Base-by-base conservation (phyloP, 2,888 invertebrate species). In the Trichacis sp. region DNA sequence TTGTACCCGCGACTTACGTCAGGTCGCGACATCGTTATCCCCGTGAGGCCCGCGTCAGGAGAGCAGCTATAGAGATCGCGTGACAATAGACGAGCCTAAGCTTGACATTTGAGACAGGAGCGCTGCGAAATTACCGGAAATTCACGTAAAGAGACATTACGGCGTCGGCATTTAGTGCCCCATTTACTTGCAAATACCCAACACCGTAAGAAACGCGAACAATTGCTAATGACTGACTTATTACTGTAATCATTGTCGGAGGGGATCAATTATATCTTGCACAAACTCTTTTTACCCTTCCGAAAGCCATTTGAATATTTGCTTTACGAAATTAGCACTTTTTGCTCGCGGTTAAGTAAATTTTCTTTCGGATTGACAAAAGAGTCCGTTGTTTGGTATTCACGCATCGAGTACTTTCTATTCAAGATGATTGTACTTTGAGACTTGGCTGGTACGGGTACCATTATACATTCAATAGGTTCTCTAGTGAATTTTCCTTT, bases 61-160 rank as follows among this genome's bases (percentile, higher is more conserved):
- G 51, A 58, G 42, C 43, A 58, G 53, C 55, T 56, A 56, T 55
- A 58, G 65, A 66, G 61, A 66, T 66, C 58, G 65, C 65, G 65
- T 66, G 65, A 61, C 65, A 66, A 66, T 66, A 61, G 65, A 66
- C 51, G 45, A 54, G 51, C 57, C 51, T 42, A 57, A 18, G 53
- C 47, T 66, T 66, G 65, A 66, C 65, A 61, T 66, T 61, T 38
- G 18, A 54, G 60, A 57, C 61, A 61, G 56, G 57, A 61, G 61
- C 42, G 50, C 50, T 51, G 58, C 47, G 56, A 61, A 66, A 66
- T 66, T 66, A 61, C 65, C 65, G 61, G 65, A 65, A 56, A 65
- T 65, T 65, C 51, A 46, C 60, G 49, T 45, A 56, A 64, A 55
- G 56, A 60, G 60, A 60, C 53, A 56, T 38, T 60, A 42, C 51